phyloP scores from a whole-genome alignment of 2,888 invertebrate species.

The Lamellibrachia satsuma region DNA sequence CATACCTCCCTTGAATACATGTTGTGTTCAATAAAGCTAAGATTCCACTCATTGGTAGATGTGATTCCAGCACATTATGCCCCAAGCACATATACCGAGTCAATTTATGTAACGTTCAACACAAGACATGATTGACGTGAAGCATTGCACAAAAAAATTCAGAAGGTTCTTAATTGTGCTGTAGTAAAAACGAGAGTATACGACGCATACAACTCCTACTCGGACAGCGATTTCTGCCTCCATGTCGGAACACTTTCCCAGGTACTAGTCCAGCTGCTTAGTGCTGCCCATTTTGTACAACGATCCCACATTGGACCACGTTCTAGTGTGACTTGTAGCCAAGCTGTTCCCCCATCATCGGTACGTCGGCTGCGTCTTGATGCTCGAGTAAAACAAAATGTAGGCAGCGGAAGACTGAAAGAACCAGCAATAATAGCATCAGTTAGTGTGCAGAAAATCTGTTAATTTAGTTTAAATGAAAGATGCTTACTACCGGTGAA shows the following conservation, averaged over 20 bases:
- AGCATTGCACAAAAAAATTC: background rate
- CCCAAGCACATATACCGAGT: background rate
- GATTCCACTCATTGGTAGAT: background rate
- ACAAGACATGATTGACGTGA: background rate
- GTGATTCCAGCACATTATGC: background rate
- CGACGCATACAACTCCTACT: background rate
- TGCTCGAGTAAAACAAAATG: conserved; percentile 68
- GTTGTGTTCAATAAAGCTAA: background rate
- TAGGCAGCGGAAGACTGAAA: conserved; percentile 68
- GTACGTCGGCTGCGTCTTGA: conserved; percentile 44
- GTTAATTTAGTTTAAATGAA: background rate
- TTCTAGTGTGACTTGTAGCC: background rate
- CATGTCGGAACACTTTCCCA: background rate
- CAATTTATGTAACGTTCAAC: background rate
- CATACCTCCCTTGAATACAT: background rate
- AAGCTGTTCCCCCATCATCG: background rate
- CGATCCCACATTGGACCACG: background rate
- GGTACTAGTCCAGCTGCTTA: background rate
- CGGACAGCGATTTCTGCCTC: background rate
- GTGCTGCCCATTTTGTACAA: background rate
- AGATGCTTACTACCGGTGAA: background rate
- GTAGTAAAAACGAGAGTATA: background rate
- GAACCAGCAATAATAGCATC: conserved; percentile 24
- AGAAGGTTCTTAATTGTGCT: background rate
- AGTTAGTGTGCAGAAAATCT: background rate